These are phyloP conservation scores for Xylocampa areola DNA, from an alignment of 2,888 invertebrate species.

Conservation along the genomic window DNA sequence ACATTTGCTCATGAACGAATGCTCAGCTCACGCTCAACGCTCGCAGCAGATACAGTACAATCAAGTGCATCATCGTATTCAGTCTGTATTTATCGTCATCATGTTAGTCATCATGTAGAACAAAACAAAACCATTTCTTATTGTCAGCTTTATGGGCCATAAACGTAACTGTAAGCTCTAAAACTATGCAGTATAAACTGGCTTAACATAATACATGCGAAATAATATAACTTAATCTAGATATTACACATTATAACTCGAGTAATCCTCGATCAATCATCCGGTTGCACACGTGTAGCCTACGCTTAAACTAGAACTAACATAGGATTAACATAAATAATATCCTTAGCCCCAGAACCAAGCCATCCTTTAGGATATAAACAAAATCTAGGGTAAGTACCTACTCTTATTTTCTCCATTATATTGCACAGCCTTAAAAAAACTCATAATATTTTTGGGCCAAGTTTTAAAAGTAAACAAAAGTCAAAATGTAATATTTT, in stretches of 20 bases:
- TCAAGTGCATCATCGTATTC: too few species aligned
- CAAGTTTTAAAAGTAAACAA: not conserved
- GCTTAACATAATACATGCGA: not conserved
- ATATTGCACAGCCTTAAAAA: not conserved
- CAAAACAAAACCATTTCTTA: too few species aligned
- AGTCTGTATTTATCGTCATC: too few species aligned
- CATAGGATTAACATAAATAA: constrained; percentile 40
- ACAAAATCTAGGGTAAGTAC: constrained; percentile 19
- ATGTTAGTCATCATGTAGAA: too few species aligned
- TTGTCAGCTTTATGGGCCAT: too few species aligned
- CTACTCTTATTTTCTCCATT: not conserved
- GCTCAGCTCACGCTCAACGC: too few species aligned
- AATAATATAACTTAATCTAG: constrained; percentile 11
- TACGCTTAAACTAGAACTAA: constrained; percentile 20
- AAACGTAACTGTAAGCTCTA: not conserved
- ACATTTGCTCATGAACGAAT: too few species aligned
- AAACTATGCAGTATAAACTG: not conserved
- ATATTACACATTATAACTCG: constrained; percentile 9
- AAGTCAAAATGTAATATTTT: constrained; percentile 11
- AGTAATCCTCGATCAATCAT: constrained; percentile 42
- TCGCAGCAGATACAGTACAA: too few species aligned
- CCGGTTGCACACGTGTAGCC: constrained; percentile 12
- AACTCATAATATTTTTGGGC: not conserved
- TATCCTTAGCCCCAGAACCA: constrained; percentile 11
- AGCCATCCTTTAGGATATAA: constrained; percentile 3